These are phyloP conservation scores for Rhynchonema sp. DNA, from an alignment of 2,888 invertebrate species.

Conservation along the genomic window DNA sequence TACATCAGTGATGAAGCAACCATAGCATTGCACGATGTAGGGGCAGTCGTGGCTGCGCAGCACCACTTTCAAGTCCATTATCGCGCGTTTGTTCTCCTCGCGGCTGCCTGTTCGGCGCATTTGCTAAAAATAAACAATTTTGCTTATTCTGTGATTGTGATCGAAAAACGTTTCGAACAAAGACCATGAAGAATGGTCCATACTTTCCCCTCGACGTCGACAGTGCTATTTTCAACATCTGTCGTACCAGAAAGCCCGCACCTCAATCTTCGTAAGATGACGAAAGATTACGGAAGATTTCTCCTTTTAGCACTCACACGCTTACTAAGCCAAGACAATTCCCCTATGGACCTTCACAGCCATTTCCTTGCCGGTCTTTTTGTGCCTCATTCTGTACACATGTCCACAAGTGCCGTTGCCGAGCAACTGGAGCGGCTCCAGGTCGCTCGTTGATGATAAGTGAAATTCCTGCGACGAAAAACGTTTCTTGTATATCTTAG, in stretches of 20 bases:
- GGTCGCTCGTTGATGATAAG: conserved; percentile 12
- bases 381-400: conserved; percentile 67
- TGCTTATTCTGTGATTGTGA: too few species aligned
- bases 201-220: too few species aligned
- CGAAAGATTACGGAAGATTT: too few species aligned
- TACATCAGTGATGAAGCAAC: conserved; percentile 57
- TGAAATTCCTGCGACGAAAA: not conserved
- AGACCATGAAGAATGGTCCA: too few species aligned
- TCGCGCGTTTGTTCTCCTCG: conserved; percentile 90
- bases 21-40: conserved; percentile 86
- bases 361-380: conserved; percentile 14
- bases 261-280: too few species aligned
- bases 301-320: not conserved
- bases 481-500: too few species aligned
- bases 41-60: conserved; percentile 90
- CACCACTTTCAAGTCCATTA: conserved; percentile 96
- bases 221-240: too few species aligned
- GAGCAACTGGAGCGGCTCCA: conserved; percentile 29
- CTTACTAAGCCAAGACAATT: not conserved
- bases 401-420: conserved; percentile 64
- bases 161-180: too few species aligned
- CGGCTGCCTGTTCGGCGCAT: conserved; percentile 90
- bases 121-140: conserved; percentile 29
- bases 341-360: conserved; percentile 21
- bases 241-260: too few species aligned